These are phyloP conservation scores for Eristalis intricaria DNA, from an alignment of 2,888 invertebrate genomes.

Conservation along the genomic window DNA sequence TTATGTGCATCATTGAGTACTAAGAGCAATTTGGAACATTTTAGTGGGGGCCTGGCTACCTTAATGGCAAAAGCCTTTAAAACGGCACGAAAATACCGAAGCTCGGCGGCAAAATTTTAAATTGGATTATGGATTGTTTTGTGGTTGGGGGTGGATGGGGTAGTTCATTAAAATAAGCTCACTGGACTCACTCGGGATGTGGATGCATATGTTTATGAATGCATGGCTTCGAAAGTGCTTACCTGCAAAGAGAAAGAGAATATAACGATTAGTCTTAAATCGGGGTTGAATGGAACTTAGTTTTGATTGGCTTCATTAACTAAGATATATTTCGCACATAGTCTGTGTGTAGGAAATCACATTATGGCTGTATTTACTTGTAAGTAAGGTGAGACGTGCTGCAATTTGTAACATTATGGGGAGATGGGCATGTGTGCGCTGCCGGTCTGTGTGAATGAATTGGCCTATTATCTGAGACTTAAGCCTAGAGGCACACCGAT, in stretches of 20 bases:
- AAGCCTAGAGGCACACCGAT: no score
- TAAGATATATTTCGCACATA: no score
- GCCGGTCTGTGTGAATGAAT: no score
- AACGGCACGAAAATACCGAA: not conserved
- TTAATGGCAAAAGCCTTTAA: not conserved
- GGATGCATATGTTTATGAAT: not conserved
- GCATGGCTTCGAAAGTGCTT: conserved; percentile 11
- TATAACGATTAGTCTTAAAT: not conserved
- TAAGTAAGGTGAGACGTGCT: no score
- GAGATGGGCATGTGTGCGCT: no score
- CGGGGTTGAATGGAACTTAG: not conserved
- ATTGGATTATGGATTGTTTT: not conserved
- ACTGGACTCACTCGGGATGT: not conserved
- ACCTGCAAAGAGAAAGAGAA: conserved; percentile 40
- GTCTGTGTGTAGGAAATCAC: no score
- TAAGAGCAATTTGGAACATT: not conserved
- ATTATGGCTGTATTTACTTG: no score
- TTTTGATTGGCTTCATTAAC: not conserved
- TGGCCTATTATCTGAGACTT: no score
- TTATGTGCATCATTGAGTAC: conserved; percentile 40
- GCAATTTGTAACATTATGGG: no score
- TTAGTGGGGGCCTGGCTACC: not conserved
- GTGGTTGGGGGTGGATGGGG: not conserved
- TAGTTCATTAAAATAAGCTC: not conserved
- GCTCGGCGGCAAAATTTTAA: conserved; percentile 7